Evolutionary conservation across 2,113 vertebrate species (phyloP), one percentile per base, ranked within the genome.

Genomic region (Thalassoma bifasciatum): DNA sequence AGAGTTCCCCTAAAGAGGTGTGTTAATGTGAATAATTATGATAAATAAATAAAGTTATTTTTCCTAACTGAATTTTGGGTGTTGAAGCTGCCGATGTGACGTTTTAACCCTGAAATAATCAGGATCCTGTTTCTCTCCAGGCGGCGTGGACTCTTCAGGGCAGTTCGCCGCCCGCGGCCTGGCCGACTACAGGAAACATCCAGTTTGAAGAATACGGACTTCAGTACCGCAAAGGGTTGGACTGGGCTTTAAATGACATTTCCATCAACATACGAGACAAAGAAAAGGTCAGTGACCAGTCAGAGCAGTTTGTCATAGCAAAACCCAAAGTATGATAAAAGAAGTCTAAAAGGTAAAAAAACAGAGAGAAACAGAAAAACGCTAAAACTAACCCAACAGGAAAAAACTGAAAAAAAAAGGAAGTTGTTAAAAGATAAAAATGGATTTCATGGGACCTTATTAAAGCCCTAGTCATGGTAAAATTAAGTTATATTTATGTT

Each of bases 1-100:
- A 83, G 0, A 88, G 47, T 4, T 95, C 94, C 1, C 88, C 92
- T 9, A 98, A 98, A 90, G 97, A 99, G 96, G 97, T 96, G 53
- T 53, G 47, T 38, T 71, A 40, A 24, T 56, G 17, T 30, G 3
- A 30, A 6, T 30, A 1, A 46, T 14, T n/a, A n/a, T n/a, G n/a
- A n/a, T n/a, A n/a, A n/a, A n/a, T n/a, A n/a, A n/a, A n/a, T n/a
- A n/a, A n/a, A n/a, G n/a, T 6, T 19, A 46, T 1, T 5, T 9
- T 10, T 49, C 8, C n/a, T 49, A 1, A 0, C 30, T 49, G 46
- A 21, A 9, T 8, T 49, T 17, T 49, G 19, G 24, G 11, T 10
- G 9, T 19, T n/a, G 1, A n/a, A 37, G 10, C 44, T 50, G 19
- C n/a, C 0, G 2, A 5, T 64, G 46, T 30, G 17, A n/a, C 9